These are phyloP conservation scores for Xiphophorus maculatus DNA, from an alignment of 2,113 vertebrate species.

Conservation along the genomic window DNA sequence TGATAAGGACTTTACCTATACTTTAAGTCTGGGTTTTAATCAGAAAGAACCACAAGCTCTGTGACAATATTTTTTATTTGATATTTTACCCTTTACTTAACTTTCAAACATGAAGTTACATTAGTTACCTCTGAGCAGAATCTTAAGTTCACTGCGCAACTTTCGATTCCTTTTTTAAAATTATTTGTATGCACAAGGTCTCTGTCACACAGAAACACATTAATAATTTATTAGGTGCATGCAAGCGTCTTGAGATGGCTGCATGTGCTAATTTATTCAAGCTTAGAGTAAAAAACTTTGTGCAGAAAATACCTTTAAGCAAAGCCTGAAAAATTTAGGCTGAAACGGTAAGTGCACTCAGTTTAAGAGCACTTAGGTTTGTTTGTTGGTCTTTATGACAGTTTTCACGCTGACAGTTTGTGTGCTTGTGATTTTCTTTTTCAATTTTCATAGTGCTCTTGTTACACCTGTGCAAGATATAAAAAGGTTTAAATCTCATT, in stretches of 20 bases:
- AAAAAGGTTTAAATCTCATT: too few relatives aligned
- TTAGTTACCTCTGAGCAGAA: conserved; percentile 30
- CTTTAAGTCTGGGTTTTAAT: neutral
- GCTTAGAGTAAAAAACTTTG: conserved; percentile 16
- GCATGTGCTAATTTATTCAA: conserved; percentile 29
- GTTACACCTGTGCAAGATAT: too few relatives aligned
- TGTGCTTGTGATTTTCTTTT: too few relatives aligned
- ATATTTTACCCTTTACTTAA: neutral
- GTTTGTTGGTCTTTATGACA: conserved; percentile 21
- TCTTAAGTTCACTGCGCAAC: conserved; percentile 32
- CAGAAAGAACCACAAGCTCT: neutral
- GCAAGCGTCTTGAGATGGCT: neutral
- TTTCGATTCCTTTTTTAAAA: neutral
- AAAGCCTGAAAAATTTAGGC: conserved; percentile 48
- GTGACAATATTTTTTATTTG: too few relatives aligned
- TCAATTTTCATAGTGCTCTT: too few relatives aligned
- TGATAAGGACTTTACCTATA: too few relatives aligned
- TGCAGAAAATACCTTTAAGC: conserved; percentile 33
- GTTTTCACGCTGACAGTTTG: neutral
- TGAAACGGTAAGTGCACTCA: conserved; percentile 33
- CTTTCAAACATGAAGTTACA: conserved; percentile 21
- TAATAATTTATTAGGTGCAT: conserved; percentile 38
- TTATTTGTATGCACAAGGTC: conserved; percentile 15
- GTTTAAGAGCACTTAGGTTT: conserved; percentile 18
- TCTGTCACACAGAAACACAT: conserved; percentile 21